These are phyloP conservation scores for Cryptomyrus ogoouensis DNA, from an alignment of 2,113 vertebrate genomes.

Conservation along the genomic window DNA sequence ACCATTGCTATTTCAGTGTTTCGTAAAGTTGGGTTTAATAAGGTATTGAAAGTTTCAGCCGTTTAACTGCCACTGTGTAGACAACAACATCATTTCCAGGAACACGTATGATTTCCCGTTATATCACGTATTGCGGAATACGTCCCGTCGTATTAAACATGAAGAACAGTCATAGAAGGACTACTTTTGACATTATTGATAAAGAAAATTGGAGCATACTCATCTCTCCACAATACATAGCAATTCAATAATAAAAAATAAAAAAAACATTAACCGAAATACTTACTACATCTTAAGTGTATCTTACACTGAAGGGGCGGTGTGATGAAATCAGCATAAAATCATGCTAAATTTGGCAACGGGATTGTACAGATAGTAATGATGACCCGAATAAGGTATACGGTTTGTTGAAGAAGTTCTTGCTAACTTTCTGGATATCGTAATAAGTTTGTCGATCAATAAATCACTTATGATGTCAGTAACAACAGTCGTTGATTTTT, in stretches of 20 bases:
- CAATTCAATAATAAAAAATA: not conserved
- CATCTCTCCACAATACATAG: not conserved
- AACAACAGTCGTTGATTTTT: not conserved
- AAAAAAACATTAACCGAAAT: not conserved
- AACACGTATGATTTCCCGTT: not conserved
- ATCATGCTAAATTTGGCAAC: not conserved
- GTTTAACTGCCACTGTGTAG: not conserved
- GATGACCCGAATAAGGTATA: not conserved
- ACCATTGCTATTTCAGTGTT: not conserved
- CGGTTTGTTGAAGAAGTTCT: not conserved
- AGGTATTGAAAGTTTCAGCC: not conserved
- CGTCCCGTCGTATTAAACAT: not conserved
- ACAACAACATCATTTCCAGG: conserved; percentile 6
- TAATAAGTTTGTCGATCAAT: not conserved
- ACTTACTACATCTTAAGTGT: not conserved
- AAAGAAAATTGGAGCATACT: not conserved
- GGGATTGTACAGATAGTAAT: not conserved
- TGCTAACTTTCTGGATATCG: not conserved
- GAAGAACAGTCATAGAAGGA: not conserved
- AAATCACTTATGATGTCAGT: not conserved
- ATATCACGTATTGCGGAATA: not conserved
- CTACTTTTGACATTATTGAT: not conserved
- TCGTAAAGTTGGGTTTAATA: not conserved
- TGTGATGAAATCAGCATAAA: not conserved
- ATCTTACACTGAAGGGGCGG: not conserved